Evolutionary conservation across 2,888 invertebrate genomes (phyloP), one percentile per base, ranked within the genome.

Genomic region (Exephanes ischioxanthus): DNA sequence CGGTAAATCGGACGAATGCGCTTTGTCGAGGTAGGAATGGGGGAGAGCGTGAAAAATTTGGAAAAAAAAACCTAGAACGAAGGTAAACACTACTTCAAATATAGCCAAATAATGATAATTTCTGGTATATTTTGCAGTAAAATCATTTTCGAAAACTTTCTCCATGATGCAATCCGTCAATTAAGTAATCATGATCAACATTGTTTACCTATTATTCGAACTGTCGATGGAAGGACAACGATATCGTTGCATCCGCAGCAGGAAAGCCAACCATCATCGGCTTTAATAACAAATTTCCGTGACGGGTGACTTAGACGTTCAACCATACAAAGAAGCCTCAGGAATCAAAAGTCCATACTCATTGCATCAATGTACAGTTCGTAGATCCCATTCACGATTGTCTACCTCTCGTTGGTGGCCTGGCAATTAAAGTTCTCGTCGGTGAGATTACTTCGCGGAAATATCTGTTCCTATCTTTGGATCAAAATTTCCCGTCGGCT

Each of bases 391-490:
- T 16, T 37, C 9, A 48, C 6, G 41, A 26, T 37, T 58, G n/a
- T 70, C 26, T 30, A 41, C 72, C 33, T n/a, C 3, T 19, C n/a
- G 16, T n/a, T 37, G 30, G 16, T 48, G 22, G 14, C 33, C 45
- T 61, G 58, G 26, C 16, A 63, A 63, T 75, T 48, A 48, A 75
- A 37, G 66, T 22, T 48, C 22, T 7, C 22, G 19, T 45, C 19
- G 16, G 19, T 45, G 22, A 45, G 26, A 48, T 41, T 68, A 68
- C 26, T 22, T 37, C 37, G 66, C 33, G 45, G n/a, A 33, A 78
- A 48, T 22, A 71, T 63, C 51, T 26, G 71, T 55, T 55, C 66
- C 16, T 30, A 51, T 80, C 41, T 63, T 53, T 53, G 22, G 16
- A 63, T 61, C 14, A 26, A 79, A 79, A 71, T 61, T n/a, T 51